Evolutionary conservation across 2,797 vertebrate genomes (phyloP).

Genomic region (Melanotaenia boesemani): DNA sequence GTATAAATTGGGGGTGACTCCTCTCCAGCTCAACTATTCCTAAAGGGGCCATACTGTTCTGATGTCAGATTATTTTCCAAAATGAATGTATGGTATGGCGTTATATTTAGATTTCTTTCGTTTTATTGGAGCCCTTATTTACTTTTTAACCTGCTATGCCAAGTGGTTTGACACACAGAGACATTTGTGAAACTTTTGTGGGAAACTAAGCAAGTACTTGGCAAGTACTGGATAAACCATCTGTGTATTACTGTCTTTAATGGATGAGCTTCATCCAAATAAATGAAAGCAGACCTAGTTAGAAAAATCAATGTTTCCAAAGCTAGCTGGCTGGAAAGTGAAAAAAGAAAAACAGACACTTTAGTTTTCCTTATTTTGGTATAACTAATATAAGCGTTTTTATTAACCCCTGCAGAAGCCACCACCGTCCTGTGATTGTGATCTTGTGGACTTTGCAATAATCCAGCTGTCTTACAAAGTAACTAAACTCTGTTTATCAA

Average conservation of each 20-base stretch:
- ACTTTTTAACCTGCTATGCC: too few species aligned
- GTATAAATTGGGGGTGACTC: too few species aligned
- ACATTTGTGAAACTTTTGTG: too few species aligned
- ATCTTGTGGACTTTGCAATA: not conserved
- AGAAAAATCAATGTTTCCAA: not conserved
- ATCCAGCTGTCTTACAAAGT: not conserved
- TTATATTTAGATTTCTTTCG: not conserved
- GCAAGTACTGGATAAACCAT: not conserved
- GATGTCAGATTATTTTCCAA: too few species aligned
- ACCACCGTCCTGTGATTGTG: not conserved
- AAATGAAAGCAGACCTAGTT: not conserved
- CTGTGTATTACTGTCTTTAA: not conserved
- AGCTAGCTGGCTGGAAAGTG: too few species aligned
- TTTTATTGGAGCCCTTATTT: not conserved
- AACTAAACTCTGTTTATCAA: not conserved
- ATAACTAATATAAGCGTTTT: not conserved
- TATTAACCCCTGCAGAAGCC: not conserved
- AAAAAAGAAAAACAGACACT: too few species aligned
- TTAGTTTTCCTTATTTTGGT: too few species aligned
- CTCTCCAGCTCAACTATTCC: too few species aligned
- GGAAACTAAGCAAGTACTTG: too few species aligned
- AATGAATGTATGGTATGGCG: not conserved
- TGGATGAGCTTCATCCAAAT: not conserved
- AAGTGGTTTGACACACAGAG: not conserved
- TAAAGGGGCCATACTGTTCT: too few species aligned